These are phyloP conservation scores for Thalassarche chlororhynchos DNA, from an alignment of 2,113 vertebrate species.

Conservation along the genomic window DNA sequence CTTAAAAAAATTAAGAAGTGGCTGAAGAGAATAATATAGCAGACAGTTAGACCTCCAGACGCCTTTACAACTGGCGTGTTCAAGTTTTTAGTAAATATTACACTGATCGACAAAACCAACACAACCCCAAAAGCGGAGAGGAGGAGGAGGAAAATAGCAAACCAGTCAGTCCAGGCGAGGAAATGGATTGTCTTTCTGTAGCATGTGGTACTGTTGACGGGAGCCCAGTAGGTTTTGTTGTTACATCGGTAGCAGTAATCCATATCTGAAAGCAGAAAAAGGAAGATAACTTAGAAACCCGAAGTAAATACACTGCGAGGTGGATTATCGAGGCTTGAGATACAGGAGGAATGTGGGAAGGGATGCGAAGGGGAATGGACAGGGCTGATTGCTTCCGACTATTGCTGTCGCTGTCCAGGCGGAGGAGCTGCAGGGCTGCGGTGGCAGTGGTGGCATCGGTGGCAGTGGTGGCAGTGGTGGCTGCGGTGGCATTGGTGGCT, in stretches of 20 bases:
- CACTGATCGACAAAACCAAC: slow-evolving; percentile 73
- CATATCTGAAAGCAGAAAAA: slow-evolving; percentile 78
- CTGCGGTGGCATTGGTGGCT: background rate
- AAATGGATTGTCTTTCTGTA: slow-evolving; percentile 76
- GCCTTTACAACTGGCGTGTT: slow-evolving; percentile 86
- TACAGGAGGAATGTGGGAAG: background rate
- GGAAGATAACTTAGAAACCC: background rate
- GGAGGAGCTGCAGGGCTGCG: slow-evolving; percentile 18
- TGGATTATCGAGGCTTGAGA: background rate
- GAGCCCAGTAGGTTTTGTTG: slow-evolving; percentile 81
- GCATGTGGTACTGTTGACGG: slow-evolving; percentile 75
- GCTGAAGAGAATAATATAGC: slow-evolving; percentile 85
- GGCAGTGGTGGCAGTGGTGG: background rate
- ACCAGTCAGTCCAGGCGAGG: slow-evolving; percentile 82
- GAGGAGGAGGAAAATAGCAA: slow-evolving; percentile 80
- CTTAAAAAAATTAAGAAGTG: slow-evolving; percentile 84
- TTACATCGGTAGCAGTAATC: slow-evolving; percentile 83
- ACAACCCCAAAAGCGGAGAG: slow-evolving; percentile 78
- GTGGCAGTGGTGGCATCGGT: background rate
- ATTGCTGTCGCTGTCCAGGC: background rate
- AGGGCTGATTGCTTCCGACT: background rate
- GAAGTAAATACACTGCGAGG: background rate
- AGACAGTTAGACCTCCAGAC: slow-evolving; percentile 79
- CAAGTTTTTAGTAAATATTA: slow-evolving; percentile 83
- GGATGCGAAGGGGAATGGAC: background rate